Conservation (phyloP, 2,113 vertebrate genomes). For the Austrofundulus limnaeus region DNA sequence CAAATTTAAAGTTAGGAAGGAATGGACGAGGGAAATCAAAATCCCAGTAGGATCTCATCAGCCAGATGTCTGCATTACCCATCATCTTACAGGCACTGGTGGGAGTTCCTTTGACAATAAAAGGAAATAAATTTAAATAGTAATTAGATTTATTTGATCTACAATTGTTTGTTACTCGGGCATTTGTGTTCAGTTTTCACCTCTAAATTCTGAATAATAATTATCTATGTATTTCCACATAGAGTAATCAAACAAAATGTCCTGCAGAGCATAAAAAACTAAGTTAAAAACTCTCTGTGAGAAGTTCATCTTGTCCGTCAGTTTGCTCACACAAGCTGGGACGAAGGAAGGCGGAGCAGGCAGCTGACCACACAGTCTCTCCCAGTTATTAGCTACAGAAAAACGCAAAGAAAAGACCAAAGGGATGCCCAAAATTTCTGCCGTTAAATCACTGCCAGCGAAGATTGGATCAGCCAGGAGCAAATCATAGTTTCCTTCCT, state of each 20-base stretch:
- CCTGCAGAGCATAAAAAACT: slow-evolving; percentile 61
- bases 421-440: slow-evolving; percentile 68
- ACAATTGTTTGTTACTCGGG: not conserved
- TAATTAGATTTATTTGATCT: not conserved
- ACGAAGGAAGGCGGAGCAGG: slow-evolving; percentile 76
- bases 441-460: slow-evolving; percentile 68
- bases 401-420: slow-evolving; percentile 71
- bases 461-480: slow-evolving; percentile 68
- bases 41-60: slow-evolving; percentile 91
- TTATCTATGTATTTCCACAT: slow-evolving; percentile 42
- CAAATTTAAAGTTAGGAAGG: slow-evolving; percentile 89
- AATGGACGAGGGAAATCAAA: slow-evolving; percentile 88
- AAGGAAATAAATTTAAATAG: rapidly evolving
- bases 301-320: slow-evolving; percentile 79
- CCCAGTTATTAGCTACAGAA: slow-evolving; percentile 48
- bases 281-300: slow-evolving; percentile 68
- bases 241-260: slow-evolving; percentile 2
- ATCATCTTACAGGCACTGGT: slow-evolving; percentile 78
- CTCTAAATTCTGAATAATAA: slow-evolving; percentile 74
- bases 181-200: slow-evolving; percentile 39
- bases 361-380: slow-evolving; percentile 71
- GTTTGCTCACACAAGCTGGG: slow-evolving; percentile 66
- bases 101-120: not conserved
- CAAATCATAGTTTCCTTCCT: slow-evolving; percentile 64
- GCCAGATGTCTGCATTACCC: slow-evolving; percentile 89